Evolutionary conservation across 2,113 vertebrate genomes (phyloP), one percentile per base, ranked within the genome.

Genomic region (Acinonyx jubatus): DNA sequence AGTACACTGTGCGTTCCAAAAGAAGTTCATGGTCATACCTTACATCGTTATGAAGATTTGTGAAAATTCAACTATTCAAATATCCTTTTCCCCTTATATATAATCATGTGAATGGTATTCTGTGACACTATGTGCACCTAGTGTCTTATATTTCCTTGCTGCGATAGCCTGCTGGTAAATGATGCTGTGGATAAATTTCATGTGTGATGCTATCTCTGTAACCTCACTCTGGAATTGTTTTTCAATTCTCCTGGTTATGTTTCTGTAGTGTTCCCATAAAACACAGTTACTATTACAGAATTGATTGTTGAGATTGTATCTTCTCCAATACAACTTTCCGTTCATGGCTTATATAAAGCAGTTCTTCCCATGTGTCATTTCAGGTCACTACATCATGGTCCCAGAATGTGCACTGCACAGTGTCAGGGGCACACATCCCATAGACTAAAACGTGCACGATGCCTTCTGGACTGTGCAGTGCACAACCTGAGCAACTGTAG

Each of bases 31-130:
- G 27, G 41, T 48, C 71, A 5, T 2, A n/a, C 18, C 21, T 69
- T 9, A 0, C 7, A 4, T 78, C 23, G 14, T 68, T 94, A 18
- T n/a, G 38, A 71, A 78, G 11, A 69, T 63, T 38, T 31, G 5
- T 84, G 57, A 41, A 89, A 76, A 45, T 57, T 89, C 80, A 57
- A 16, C 45, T 69, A 16, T 79, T 94, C 38, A 45, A 33, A 74
- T 95, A 63, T 66, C 29, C 52, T 57, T 93, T 48, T 33, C 6
- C 13, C 9, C 9, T 33, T 73, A 4, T 2, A 41, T 25, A 7
- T 29, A 61, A 52, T 41, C 57, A 10, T 1, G 33, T 57, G 16
- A 19, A 0, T 66, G 74, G 25, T 13, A 7, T 5, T 33, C 19
- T 48, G 5, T 21, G 57, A 23, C 57, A 61, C 21, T 61, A 3